A percentile compares a stretch with the other conserved stretches of the same genome.
Conservation (phyloP, 92 coral and sea anemone species). For the Virgularia gustaviana region DNA sequence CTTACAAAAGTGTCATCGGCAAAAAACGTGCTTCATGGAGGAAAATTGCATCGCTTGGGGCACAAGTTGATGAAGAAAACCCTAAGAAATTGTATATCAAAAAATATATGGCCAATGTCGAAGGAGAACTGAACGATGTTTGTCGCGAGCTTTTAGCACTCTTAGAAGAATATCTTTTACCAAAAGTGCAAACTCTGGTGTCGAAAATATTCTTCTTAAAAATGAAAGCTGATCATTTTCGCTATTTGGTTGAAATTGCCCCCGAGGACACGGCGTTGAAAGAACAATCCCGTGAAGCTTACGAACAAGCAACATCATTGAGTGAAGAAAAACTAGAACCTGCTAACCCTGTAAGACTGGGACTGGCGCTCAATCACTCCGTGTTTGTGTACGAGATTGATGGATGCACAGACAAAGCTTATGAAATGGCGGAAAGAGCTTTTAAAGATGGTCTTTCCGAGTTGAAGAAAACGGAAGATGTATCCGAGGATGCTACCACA, state of each 20-base stretch:
- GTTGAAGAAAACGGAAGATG: background rate
- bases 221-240: slow-evolving; percentile 33
- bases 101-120: background rate
- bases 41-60: background rate
- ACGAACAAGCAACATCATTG: background rate
- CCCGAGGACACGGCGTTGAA: background rate
- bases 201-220: slow-evolving; percentile 28
- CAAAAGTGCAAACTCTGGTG: slow-evolving; percentile 4
- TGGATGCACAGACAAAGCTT: slow-evolving; percentile 9
- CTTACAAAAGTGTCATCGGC: slow-evolving; percentile 15
- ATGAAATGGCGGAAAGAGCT: slow-evolving; percentile 21
- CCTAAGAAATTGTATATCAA: background rate
- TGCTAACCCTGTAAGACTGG: slow-evolving; percentile 11
- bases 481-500: background rate
- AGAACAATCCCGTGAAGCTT: slow-evolving; percentile 3
- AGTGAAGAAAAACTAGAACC: background rate
- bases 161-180: slow-evolving; percentile 1
- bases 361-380: slow-evolving; percentile 27
- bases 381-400: slow-evolving; percentile 28
- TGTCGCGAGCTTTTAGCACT: slow-evolving; percentile 6
- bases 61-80: slow-evolving; percentile 4
- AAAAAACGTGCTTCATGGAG: slow-evolving; percentile 23
- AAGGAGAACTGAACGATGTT: background rate
- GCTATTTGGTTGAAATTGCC: slow-evolving; percentile 15
- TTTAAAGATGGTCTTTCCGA: background rate